phyloP scores from a whole-genome alignment of 2,888 invertebrate genomes.

The Stenodema calcarata region DNA sequence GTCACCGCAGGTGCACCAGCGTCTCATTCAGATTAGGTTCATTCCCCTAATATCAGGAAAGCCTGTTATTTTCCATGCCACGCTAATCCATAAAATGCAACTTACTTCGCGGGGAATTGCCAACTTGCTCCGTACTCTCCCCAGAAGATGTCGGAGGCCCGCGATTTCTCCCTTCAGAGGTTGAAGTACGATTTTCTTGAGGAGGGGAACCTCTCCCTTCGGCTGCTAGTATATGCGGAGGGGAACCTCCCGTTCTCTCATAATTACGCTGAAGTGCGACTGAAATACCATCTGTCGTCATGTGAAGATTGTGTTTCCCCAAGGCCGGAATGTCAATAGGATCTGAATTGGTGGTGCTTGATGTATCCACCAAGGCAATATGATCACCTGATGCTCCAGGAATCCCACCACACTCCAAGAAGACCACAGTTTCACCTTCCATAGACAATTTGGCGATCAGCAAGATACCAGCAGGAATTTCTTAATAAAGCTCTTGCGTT shows the following conservation, averaged over 20 bases:
- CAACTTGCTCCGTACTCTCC: not conserved
- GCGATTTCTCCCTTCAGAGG: not conserved
- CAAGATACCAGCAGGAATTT: too few species aligned
- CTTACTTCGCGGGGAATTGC: not conserved
- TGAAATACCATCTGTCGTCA: not conserved
- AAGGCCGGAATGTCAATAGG: not conserved
- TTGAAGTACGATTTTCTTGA: not conserved
- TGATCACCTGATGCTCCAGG: not conserved
- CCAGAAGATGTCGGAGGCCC: not conserved
- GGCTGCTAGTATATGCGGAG: not conserved
- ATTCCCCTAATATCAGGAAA: too few species aligned
- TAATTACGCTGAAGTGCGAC: not conserved
- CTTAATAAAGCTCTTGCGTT: not conserved
- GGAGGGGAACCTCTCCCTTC: not conserved
- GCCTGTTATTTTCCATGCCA: too few species aligned
- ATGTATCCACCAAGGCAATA: not conserved
- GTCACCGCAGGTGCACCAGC: too few species aligned
- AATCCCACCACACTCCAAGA: not conserved
- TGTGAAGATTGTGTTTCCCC: not conserved
- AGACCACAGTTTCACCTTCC: too few species aligned
- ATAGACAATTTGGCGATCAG: too few species aligned
- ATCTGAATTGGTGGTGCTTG: not conserved
- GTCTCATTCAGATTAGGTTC: too few species aligned
- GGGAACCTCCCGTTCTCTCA: not conserved
- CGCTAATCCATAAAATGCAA: too few species aligned